These are phyloP conservation scores for Serilophus lunatus DNA, from an alignment of 2,113 vertebrate species.

Conservation along the genomic window DNA sequence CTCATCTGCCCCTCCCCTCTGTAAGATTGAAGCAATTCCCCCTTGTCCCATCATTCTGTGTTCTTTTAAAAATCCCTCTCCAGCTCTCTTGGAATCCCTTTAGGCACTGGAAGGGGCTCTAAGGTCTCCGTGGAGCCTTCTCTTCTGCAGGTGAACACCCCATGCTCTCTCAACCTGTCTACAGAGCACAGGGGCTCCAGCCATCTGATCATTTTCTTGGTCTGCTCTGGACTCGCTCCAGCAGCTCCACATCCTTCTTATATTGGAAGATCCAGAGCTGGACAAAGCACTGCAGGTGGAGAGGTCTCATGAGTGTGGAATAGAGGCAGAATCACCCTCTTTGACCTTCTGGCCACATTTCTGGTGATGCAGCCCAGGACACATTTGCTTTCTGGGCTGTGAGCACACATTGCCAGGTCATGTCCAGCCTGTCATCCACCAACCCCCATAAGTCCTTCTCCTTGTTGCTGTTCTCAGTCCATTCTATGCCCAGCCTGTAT, in stretches of 20 bases:
- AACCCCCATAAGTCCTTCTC: neutral
- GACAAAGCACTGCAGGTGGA: neutral
- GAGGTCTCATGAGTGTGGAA: neutral
- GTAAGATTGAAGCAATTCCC: neutral
- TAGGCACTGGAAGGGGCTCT: too few relatives aligned
- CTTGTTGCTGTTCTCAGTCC: neutral
- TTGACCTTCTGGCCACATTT: fast-evolving
- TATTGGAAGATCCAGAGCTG: neutral
- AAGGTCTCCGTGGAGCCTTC: too few relatives aligned
- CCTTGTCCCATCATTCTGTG: neutral
- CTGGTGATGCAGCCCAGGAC: neutral
- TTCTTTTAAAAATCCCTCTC: neutral
- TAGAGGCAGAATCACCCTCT: too few relatives aligned
- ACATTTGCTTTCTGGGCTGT: fast-evolving
- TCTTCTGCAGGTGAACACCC: fast-evolving
- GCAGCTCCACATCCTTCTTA: neutral
- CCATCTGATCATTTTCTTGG: neutral
- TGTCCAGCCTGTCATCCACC: neutral
- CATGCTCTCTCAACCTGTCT: neutral
- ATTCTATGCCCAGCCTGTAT: neutral
- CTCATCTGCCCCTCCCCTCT: neutral
- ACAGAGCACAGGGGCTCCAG: neutral
- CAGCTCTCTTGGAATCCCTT: neutral
- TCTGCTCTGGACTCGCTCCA: neutral
- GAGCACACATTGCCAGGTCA: neutral